Evolutionary conservation across 1,140 invertebrate species (phyloP).

Genomic region (Procambarus virginalis): DNA sequence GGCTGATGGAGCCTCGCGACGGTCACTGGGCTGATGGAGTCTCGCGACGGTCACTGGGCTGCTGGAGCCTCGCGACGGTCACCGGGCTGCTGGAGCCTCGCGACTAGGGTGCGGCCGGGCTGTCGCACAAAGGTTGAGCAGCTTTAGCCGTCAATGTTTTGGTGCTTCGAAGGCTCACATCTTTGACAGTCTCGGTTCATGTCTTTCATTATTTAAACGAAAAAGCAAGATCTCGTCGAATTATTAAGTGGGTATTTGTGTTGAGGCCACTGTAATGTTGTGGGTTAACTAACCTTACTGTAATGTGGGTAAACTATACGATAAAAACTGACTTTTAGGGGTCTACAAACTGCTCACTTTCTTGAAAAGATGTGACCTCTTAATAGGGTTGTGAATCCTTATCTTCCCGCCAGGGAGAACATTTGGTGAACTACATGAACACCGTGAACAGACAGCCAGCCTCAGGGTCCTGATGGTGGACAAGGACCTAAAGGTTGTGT

Average conservation of each 20-base stretch:
- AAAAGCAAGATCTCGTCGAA: neutral
- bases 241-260: slow-evolving; percentile 4
- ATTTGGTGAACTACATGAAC: neutral
- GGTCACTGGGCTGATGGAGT: no score
- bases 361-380: neutral
- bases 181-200: slow-evolving; percentile 14
- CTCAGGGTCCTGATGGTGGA: neutral
- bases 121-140: no score
- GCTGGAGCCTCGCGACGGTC: no score
- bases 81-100: no score
- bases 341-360: neutral
- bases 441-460: neutral
- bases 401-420: no score
- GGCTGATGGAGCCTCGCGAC: no score
- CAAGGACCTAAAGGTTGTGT: no score
- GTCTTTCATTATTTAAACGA: slow-evolving; percentile 15
- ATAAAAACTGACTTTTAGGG: neutral
- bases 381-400: neutral
- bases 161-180: neutral
- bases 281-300: neutral
- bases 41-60: no score
- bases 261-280: neutral
- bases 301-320: neutral
- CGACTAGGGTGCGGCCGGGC: no score
- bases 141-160: neutral